Conservation (phyloP, 1,140 invertebrate genomes). For the Cydia amplana region DNA sequence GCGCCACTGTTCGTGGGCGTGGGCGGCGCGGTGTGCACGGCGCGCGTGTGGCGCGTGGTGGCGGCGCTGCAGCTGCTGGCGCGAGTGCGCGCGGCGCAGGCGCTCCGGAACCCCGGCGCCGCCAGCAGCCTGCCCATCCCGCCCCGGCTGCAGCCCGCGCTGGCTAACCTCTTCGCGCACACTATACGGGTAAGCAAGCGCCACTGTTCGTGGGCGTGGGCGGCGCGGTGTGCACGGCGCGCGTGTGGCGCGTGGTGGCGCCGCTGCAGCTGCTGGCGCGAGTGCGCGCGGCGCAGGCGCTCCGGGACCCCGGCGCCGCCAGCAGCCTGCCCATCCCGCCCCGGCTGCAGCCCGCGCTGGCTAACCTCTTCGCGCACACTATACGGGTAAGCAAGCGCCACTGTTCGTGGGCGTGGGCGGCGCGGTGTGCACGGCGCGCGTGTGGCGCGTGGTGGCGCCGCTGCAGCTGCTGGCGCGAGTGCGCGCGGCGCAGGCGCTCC, state of each 20-base stretch:
- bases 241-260: slow-evolving; percentile 94
- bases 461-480: slow-evolving; percentile 92
- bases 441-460: slow-evolving; percentile 93
- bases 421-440: slow-evolving; percentile 94
- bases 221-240: slow-evolving; percentile 92
- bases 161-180: no score
- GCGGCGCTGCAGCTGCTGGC: no score
- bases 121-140: no score
- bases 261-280: slow-evolving; percentile 93
- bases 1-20: no score
- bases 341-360: slow-evolving; percentile 90
- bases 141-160: no score
- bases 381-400: slow-evolving; percentile 92
- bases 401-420: slow-evolving; percentile 96
- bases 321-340: slow-evolving; percentile 90
- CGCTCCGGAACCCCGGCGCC: no score
- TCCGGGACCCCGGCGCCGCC: slow-evolving; percentile 89
- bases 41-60: no score
- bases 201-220: slow-evolving; percentile 96
- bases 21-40: no score
- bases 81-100: no score
- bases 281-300: slow-evolving; percentile 82
- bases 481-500: slow-evolving; percentile 82
- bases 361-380: slow-evolving; percentile 96
- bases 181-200: slow-evolving; percentile 71